Evolutionary conservation across 2,113 vertebrate genomes (phyloP), one percentile per base, ranked within the genome.

Genomic region (Mormyrus lacerda): DNA sequence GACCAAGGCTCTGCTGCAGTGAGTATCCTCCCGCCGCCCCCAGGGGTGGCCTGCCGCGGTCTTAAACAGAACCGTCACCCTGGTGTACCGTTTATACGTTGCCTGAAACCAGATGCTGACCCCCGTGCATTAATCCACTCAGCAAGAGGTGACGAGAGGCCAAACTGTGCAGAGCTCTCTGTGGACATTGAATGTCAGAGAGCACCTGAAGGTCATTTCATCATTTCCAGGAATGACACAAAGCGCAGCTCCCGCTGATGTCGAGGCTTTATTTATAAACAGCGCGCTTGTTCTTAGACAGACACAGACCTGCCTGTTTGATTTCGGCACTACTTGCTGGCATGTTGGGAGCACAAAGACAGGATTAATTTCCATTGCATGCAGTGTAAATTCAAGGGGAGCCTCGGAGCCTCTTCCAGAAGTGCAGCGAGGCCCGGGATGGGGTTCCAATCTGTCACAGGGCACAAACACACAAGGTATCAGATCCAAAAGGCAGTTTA

Each of bases 1-100:
- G 95, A 98, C 97, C 0, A 98, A 97, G 94, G 95, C 96, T 0
- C 91, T 99, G 83, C 94, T 99, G 86, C 96, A 97, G 98, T 99
- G 94, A 95, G 98, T 96, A 88, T 69, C 50, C 88, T 73, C 83
- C 9, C 50, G 45, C 44, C 21, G 6, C 10, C 35, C 13, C 87
- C 53, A n/a, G 21, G 58, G 24, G 24, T n/a, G 55, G 21, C 55
- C 55, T 58, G 55, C 55, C 7, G 6, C 8, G 2, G 9, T 65
- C 58, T 65, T 27, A 65, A 65, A 10, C 58, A 65, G 58, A 65
- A 65, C 24, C n/a, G 61, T 4, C 61, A 69, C 61, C 61, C 61
- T 27, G 61, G 61, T 69, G 61, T 27, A 31, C 61, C n/a, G n/a
- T 69, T 44, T 87, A 13, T 8, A 24, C 2, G 19, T 39, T 8